Conservation (phyloP, 1,140 invertebrate genomes). For the Calliphora vicina region DNA sequence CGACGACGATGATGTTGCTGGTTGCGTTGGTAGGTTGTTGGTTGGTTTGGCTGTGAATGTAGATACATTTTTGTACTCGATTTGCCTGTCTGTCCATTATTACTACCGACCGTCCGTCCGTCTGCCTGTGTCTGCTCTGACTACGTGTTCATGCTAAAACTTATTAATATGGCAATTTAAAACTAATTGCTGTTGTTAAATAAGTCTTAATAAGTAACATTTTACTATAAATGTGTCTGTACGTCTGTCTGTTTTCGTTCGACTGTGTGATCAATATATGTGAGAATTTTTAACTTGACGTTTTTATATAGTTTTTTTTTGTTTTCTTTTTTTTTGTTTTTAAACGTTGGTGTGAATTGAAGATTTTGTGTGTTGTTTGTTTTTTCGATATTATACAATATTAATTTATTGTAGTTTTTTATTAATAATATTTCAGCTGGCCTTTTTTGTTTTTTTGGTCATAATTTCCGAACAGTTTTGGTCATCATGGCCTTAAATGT, state of each 20-base stretch:
- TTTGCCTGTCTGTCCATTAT: no score
- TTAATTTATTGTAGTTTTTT: neutral
- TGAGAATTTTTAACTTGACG: neutral
- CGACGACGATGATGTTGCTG: neutral
- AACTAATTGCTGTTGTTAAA: slow-evolving; percentile 33
- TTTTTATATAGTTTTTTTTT: neutral
- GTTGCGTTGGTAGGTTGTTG: neutral
- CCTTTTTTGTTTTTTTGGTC: neutral
- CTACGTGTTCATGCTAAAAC: slow-evolving; percentile 24
- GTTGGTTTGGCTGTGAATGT: neutral
- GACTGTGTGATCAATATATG: neutral
- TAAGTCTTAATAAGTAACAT: slow-evolving; percentile 33
- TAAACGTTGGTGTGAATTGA: neutral
- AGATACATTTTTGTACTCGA: neutral
- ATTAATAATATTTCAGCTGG: neutral
- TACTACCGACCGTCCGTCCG: neutral
- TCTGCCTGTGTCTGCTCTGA: neutral
- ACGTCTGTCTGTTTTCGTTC: neutral
- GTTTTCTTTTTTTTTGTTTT: neutral
- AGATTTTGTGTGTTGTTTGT: neutral
- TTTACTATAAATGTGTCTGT: slow-evolving; percentile 6
- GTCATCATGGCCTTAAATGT: neutral
- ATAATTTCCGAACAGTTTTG: neutral
- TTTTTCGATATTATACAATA: no score
- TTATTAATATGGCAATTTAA: slow-evolving; percentile 31